These are phyloP conservation scores for Drosophila chauvacae DNA, from an alignment of 1,140 invertebrate species.

Conservation along the genomic window DNA sequence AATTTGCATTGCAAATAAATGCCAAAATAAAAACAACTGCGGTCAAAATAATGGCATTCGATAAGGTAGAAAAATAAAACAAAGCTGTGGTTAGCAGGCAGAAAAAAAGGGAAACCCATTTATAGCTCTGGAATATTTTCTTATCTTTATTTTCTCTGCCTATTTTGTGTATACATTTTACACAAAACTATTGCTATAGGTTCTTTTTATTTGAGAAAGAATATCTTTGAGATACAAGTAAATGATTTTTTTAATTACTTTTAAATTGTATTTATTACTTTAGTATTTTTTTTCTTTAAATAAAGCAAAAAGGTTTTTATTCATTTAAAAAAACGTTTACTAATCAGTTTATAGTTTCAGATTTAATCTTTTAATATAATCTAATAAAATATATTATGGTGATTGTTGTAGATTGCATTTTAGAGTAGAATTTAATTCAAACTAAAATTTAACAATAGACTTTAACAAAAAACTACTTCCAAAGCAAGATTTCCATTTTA, in stretches of 20 bases:
- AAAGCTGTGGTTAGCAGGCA: background rate
- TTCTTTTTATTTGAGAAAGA: background rate
- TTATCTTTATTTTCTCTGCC: background rate
- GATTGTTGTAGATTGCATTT: background rate
- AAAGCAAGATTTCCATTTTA: background rate
- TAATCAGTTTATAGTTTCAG: no score
- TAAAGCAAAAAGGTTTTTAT: no score
- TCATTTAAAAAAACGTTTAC: no score
- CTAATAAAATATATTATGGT: no score
- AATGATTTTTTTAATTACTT: background rate
- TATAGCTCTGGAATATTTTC: background rate
- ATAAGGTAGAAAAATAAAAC: background rate
- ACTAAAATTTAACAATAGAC: background rate
- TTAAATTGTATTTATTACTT: background rate
- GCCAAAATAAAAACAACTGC: constrained; percentile 34
- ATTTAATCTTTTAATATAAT: no score
- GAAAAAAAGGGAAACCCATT: background rate
- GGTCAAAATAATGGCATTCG: constrained; percentile 26
- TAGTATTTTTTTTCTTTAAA: no score
- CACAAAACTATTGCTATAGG: background rate
- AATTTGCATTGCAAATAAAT: constrained; percentile 76
- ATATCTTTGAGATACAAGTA: background rate
- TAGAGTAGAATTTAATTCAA: background rate
- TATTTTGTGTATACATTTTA: background rate
- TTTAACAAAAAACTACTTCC: background rate